These are phyloP conservation scores for Antheraea assamensis DNA, from an alignment of 2,888 invertebrate genomes.

Conservation along the genomic window DNA sequence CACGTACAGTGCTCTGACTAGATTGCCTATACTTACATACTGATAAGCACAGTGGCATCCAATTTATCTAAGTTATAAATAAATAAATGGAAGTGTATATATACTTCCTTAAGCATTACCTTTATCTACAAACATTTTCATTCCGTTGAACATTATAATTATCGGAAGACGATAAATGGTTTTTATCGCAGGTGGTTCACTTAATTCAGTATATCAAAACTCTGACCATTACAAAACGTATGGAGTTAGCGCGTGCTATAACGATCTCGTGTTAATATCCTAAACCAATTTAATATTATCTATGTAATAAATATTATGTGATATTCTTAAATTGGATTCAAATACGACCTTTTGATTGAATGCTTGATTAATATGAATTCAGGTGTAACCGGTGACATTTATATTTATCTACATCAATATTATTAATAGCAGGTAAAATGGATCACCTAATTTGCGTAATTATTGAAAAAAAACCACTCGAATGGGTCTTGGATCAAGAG, in stretches of 20 bases:
- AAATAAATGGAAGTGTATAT: no score
- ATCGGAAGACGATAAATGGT: no score
- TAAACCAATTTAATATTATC: not conserved
- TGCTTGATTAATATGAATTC: not conserved
- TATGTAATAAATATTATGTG: not conserved
- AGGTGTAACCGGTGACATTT: not conserved
- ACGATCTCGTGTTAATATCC: not conserved
- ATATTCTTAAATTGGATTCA: not conserved
- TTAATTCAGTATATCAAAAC: no score
- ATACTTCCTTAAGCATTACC: no score
- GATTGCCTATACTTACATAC: no score
- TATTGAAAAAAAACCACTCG: not conserved
- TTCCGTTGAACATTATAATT: no score
- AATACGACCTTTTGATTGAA: not conserved
- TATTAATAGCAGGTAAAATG: not conserved
- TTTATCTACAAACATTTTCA: no score
- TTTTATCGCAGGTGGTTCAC: no score
- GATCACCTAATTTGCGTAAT: slow-evolving; percentile 7
- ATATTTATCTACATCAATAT: not conserved
- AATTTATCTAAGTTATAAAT: no score
- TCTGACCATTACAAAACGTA: not conserved
- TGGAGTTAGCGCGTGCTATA: not conserved
- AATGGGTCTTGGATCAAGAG: not conserved
- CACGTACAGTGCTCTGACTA: no score
- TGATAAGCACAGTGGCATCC: no score